Evolutionary conservation across 2,888 invertebrate genomes (phyloP), one percentile per base, ranked within the genome.

Genomic region (Merodon equestris): DNA sequence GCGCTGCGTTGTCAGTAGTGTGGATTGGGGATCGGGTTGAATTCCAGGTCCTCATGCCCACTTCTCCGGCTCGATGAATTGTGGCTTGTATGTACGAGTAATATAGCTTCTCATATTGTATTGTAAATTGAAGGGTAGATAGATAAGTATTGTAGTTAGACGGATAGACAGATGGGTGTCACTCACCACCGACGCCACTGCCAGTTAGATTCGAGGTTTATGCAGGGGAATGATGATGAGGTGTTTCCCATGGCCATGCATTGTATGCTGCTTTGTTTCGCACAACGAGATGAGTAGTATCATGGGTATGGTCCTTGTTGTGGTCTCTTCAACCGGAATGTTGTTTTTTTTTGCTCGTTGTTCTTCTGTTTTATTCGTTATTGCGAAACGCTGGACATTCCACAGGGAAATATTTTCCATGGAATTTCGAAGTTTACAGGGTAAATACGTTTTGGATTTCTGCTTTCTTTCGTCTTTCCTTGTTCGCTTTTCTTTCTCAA

Each of bases 271-370:
- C 72, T 63, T 73, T 74, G 68, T 68, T n/a, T n/a, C n/a, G n/a
- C n/a, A n/a, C n/a, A n/a, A 57, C 54, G 68, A 27, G 7, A 27
- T 7, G 27, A 27, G 27, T 4, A 27, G 27, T 27, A 27, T 27
- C 27, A 27, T 27, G 27, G n/a, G 27, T 27, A 27, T 27, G 27
- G 60, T 74, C 68, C 68, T 79, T 74, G 68, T 68, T 79, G 79
- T 70, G 79, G 79, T 79, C 70, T 74, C 79, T 79, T 74, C 79
- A 66, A 60, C 54, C 70, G 74, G 79, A 79, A 79, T 79, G 74
- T 79, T 64, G 58, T 64, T 54, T 42, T 56, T 60, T 4, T 27
- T 27, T 27, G n/a, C n/a, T n/a, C n/a, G n/a, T 27, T 27, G 2
- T 27, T 7, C 7, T 27, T 27, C 27, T 27, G 27, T 27, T 27